Evolutionary conservation across 2,797 vertebrate genomes (phyloP).

Genomic region (Amblyraja radiata): DNA sequence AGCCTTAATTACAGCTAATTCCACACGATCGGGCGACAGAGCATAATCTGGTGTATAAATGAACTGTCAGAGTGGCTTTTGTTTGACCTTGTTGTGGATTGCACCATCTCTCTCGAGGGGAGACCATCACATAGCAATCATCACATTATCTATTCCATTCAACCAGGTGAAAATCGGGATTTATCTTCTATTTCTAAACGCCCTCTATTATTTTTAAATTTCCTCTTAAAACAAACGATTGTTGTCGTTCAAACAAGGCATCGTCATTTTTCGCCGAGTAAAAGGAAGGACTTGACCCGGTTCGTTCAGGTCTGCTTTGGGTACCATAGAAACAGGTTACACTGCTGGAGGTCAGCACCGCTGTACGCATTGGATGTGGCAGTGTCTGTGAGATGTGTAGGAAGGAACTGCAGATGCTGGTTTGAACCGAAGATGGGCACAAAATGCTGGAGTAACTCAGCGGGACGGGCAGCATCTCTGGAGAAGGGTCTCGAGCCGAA

Average conservation of each 20-base stretch:
- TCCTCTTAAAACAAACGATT: neutral
- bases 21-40: conserved; percentile 43
- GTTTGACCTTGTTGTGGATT: conserved; percentile 43
- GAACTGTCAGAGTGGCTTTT: conserved; percentile 39
- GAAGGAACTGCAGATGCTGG: too few relatives aligned
- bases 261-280: neutral
- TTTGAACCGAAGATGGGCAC: too few relatives aligned
- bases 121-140: neutral
- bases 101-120: neutral
- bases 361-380: neutral
- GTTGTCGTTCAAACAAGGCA: neutral
- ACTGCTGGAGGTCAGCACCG: conserved; percentile 15
- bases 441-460: too few relatives aligned
- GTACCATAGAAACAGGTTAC: conserved; percentile 34
- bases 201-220: neutral
- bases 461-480: too few relatives aligned
- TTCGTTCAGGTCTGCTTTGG: conserved; percentile 21
- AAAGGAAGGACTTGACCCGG: conserved; percentile 24
- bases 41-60: conserved; percentile 42
- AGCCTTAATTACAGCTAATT: conserved; percentile 47
- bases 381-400: neutral
- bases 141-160: conserved; percentile 4
- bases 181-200: neutral
- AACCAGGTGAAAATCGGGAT: neutral
- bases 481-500: too few relatives aligned